phyloP scores from a whole-genome alignment of 2,888 invertebrate genomes.

The Onthophagus sagittarius region DNA sequence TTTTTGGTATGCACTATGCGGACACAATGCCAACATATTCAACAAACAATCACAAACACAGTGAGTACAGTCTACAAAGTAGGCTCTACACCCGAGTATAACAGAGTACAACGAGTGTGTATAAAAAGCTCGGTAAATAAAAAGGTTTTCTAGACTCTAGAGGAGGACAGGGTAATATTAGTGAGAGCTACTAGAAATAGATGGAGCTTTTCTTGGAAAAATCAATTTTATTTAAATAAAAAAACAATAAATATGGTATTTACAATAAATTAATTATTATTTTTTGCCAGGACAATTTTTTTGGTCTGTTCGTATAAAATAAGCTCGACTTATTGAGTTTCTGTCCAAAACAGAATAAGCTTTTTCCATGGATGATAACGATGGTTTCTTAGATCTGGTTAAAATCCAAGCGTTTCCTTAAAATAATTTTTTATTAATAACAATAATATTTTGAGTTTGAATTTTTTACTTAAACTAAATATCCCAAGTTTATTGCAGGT shows the following conservation, averaged over 20 bases:
- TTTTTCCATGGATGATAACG: conserved; percentile 55
- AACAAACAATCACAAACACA: not conserved
- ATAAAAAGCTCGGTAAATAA: no score
- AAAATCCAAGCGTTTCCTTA: conserved; percentile 58
- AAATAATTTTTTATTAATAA: conserved; percentile 9
- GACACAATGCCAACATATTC: not conserved
- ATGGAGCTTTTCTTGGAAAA: no score
- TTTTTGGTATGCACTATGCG: not conserved
- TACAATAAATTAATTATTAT: conserved; percentile 9
- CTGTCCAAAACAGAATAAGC: conserved; percentile 57
- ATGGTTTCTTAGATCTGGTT: conserved; percentile 58
- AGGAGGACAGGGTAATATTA: no score
- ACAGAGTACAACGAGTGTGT: no score
- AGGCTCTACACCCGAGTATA: no score
- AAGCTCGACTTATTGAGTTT: conserved; percentile 55
- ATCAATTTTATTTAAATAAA: not conserved
- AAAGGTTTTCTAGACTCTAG: no score
- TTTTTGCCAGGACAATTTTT: conserved; percentile 30
- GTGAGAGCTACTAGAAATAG: no score
- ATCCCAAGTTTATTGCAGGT: conserved; percentile 48
- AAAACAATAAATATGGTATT: conserved; percentile 13
- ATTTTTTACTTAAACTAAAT: conserved; percentile 24
- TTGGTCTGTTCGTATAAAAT: conserved; percentile 62
- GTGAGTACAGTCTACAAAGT: no score
- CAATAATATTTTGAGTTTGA: not conserved